Evolutionary conservation across 2,797 vertebrate genomes (phyloP), one percentile per base, ranked within the genome.

Genomic region (Amblyraja radiata): DNA sequence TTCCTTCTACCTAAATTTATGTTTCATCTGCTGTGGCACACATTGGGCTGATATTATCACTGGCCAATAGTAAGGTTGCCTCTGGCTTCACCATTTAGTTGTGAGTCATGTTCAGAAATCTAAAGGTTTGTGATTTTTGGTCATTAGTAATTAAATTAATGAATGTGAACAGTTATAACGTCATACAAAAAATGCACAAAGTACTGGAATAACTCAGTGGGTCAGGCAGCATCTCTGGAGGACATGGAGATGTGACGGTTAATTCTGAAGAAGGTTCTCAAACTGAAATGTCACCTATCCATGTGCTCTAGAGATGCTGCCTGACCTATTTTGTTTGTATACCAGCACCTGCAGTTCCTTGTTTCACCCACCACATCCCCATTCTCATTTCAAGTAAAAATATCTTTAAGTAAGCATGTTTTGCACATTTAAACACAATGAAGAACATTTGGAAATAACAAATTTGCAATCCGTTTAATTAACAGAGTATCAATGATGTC

Each of bases 391-490:
- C 46, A 46, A 46, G 46, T 46, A 46, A 46, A 54, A 39, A 39
- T 32, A 36, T 83, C 5, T 25, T 58, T 83, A 10, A 1, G 5
- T 28, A 58, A 58, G 46, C 13, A 54, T 58, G 9, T 58, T 83
- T 83, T 83, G 54, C 80, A 58, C 80, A 58, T 83, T 83, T 54
- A 83, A 83, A 58, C 46, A 58, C 77, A 78, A 25, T 83, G 54
- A 46, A 83, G 9, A 58, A 8, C 46, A 58, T 83, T 83, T 11
- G 54, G 80, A 83, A 83, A 83, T 83, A 86, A 63, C 63, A 86
- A 16, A 63, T 63, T 63, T 63, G 1, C 58, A 86, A 86, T 61
- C 25, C 11, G 11, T n/a, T 84, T 84, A 84, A 84, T 86, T 63
- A 86, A 86, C 63, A 14, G 81, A n/a, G 32, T 63, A n/a, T n/a